phyloP scores from a whole-genome alignment of 1,140 invertebrate genomes.

The Procambarus virginalis region DNA sequence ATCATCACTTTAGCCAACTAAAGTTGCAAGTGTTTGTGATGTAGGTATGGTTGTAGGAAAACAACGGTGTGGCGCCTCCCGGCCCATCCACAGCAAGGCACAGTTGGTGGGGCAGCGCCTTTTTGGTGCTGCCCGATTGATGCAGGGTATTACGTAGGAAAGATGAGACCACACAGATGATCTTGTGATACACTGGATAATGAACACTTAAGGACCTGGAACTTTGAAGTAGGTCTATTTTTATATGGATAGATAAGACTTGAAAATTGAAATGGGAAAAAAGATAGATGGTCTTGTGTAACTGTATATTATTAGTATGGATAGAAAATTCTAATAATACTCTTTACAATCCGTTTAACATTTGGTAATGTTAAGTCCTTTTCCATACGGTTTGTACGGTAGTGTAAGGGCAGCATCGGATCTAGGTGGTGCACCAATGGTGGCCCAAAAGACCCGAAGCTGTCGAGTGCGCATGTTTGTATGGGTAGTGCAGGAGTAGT shows the following conservation, averaged over 20 bases:
- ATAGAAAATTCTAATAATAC: slow-evolving; percentile 66
- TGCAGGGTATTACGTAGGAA: slow-evolving; percentile 67
- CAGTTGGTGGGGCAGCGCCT: slow-evolving; percentile 37
- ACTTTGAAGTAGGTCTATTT: slow-evolving; percentile 67
- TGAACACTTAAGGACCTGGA: slow-evolving; percentile 64
- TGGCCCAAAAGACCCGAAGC: slow-evolving; percentile 44
- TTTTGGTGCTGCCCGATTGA: slow-evolving; percentile 29
- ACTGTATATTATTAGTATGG: slow-evolving; percentile 67
- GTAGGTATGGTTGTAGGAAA: slow-evolving; percentile 49
- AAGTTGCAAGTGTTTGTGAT: not conserved
- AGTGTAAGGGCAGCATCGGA: slow-evolving; percentile 59
- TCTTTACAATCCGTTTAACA: slow-evolving; percentile 66
- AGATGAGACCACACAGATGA: slow-evolving; percentile 62
- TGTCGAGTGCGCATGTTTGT: slow-evolving; percentile 69
- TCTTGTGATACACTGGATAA: slow-evolving; percentile 67
- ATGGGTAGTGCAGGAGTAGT: slow-evolving; percentile 69
- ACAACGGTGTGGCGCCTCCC: slow-evolving; percentile 50
- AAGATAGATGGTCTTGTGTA: slow-evolving; percentile 66
- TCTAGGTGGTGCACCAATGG: slow-evolving; percentile 34
- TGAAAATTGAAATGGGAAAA: slow-evolving; percentile 52
- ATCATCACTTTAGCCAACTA: slow-evolving; percentile 7
- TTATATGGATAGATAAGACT: slow-evolving; percentile 65
- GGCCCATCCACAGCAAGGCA: slow-evolving; percentile 43
- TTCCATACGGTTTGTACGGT: slow-evolving; percentile 69
- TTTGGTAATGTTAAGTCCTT: slow-evolving; percentile 64